phyloP scores from a whole-genome alignment of 1,140 invertebrate species.

The Schlechtendalia chinensis region DNA sequence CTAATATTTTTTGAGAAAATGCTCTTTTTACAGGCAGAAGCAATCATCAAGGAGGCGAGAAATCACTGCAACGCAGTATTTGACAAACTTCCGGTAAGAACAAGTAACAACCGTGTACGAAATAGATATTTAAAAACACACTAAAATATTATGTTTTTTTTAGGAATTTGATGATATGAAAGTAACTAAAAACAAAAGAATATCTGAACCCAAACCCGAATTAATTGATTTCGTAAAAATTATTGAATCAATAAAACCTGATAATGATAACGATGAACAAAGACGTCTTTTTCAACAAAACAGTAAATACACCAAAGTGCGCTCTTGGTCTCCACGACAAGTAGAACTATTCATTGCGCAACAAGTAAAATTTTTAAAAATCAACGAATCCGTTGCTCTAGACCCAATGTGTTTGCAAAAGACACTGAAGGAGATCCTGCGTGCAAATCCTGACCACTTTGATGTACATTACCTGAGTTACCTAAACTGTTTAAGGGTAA shows the following conservation, averaged over 20 bases:
- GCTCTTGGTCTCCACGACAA: slow-evolving; percentile 77
- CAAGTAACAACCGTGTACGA: neutral
- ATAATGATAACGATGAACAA: slow-evolving; percentile 37
- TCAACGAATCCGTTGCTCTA: slow-evolving; percentile 75
- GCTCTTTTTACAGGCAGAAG: slow-evolving; percentile 74
- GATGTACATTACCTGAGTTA: slow-evolving; percentile 89
- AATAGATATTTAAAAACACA: neutral
- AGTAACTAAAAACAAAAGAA: neutral
- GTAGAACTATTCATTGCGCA: slow-evolving; percentile 84
- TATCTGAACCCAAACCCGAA: slow-evolving; percentile 1
- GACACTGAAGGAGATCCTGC: slow-evolving; percentile 73
- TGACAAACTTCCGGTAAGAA: slow-evolving; percentile 49
- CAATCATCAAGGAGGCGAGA: slow-evolving; percentile 67
- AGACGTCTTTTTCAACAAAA: slow-evolving; percentile 52
- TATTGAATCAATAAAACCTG: slow-evolving; percentile 27
- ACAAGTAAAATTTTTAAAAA: slow-evolving; percentile 76
- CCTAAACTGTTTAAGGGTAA: slow-evolving; percentile 80
- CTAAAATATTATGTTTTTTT: neutral
- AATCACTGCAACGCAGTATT: slow-evolving; percentile 56
- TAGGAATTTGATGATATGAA: neutral
- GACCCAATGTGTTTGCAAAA: slow-evolving; percentile 73
- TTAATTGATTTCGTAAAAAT: neutral
- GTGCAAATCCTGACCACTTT: slow-evolving; percentile 76
- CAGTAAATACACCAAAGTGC: slow-evolving; percentile 58
- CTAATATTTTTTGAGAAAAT: slow-evolving; percentile 77